Conservation (phyloP, 2,797 vertebrate genomes). For the Melopsittacus undulatus region DNA sequence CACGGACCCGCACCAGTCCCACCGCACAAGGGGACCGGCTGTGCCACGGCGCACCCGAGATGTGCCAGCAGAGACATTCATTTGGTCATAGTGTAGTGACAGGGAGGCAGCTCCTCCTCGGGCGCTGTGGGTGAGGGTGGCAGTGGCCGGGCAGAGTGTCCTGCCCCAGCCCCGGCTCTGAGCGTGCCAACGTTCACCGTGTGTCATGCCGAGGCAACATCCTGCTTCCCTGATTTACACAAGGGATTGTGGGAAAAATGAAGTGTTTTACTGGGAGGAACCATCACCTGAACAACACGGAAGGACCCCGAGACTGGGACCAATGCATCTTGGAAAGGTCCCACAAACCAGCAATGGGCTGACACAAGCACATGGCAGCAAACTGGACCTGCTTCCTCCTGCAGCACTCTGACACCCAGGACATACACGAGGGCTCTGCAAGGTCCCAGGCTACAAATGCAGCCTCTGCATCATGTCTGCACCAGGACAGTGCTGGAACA, state of each 20-base stretch:
- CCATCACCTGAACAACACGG: neutral
- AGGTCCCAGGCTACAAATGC: neutral
- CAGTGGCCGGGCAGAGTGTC: neutral
- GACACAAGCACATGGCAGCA: neutral
- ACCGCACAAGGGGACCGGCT: neutral
- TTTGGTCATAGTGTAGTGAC: neutral
- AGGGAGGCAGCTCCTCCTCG: neutral
- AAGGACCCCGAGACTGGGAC: neutral
- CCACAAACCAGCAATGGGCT: neutral
- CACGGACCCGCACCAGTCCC: neutral
- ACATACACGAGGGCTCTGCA: fast-evolving
- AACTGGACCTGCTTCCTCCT: fast-evolving
- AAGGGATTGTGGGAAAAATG: conserved; percentile 63
- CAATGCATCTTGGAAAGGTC: conserved; percentile 23
- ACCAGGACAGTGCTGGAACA: neutral
- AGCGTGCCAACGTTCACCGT: neutral
- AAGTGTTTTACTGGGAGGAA: neutral
- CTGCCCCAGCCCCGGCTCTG: conserved; percentile 26
- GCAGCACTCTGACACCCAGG: neutral
- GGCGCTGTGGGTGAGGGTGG: neutral
- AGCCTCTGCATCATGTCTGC: neutral
- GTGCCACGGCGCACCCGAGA: neutral
- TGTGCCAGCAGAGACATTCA: conserved; percentile 52
- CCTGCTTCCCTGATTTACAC: conserved; percentile 69
- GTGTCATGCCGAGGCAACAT: conserved; percentile 41